Percentiles rank a stretch among this genome's conserved stretches.
Evolutionary conservation across 1,140 invertebrate genomes (phyloP).

Genomic region (Kradibia gibbosae): DNA sequence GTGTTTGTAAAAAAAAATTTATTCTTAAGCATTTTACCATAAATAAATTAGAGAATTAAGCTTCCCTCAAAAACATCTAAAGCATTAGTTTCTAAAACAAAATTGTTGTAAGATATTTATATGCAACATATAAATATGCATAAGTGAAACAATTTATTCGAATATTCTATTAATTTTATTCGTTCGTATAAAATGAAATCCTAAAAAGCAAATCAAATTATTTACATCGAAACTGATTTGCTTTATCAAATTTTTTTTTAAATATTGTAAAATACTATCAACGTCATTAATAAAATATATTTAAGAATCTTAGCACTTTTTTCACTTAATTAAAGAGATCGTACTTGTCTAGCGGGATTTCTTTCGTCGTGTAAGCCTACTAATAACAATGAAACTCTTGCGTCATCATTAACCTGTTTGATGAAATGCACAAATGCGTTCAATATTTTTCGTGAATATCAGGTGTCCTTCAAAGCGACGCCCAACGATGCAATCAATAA

Average conservation of each 20-base stretch:
- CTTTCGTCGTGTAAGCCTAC: constrained; percentile 12
- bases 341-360: constrained; percentile 30
- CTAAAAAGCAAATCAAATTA: not conserved
- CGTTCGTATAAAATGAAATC: too few species aligned
- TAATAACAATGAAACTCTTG: constrained; percentile 42
- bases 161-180: too few species aligned
- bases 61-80: too few species aligned
- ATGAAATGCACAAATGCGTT: not conserved
- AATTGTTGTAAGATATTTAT: not conserved
- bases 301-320: constrained; percentile 30
- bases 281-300: constrained; percentile 11
- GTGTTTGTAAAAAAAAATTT: too few species aligned
- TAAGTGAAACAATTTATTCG: too few species aligned
- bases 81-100: constrained; percentile 8
- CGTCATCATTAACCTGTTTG: constrained; percentile 15
- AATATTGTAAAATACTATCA: constrained; percentile 3
- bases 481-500: not conserved
- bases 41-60: too few species aligned
- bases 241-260: constrained; percentile 33
- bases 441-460: constrained; percentile 6
- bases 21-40: too few species aligned
- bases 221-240: not conserved
- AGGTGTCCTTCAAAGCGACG: not conserved
- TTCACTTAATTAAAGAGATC: constrained; percentile 8
- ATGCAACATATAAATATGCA: not conserved